Conservation (phyloP, 2,888 invertebrate genomes). For the Apotomis capreana region DNA sequence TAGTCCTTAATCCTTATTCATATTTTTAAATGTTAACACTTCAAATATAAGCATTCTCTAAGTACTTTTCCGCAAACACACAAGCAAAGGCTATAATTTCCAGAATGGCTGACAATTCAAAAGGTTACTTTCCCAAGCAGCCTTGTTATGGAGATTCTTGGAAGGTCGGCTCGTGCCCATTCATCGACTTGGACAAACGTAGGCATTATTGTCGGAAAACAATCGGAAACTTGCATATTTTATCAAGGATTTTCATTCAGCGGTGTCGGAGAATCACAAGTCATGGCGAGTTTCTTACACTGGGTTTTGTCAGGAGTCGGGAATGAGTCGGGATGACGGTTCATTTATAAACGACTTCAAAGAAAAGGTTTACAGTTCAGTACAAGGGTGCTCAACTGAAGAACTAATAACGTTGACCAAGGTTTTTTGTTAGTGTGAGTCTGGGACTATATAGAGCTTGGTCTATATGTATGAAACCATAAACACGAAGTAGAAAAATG, state of each 20-base stretch:
- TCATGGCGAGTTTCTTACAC: too few relatives aligned
- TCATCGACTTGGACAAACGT: slow-evolving; percentile 8
- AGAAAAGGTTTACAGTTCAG: too few relatives aligned
- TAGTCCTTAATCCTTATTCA: too few relatives aligned
- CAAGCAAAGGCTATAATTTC: background rate
- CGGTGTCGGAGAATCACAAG: background rate
- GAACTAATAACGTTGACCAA: too few relatives aligned
- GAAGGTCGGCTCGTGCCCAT: slow-evolving; percentile 24
- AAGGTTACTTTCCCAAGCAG: slow-evolving; percentile 21
- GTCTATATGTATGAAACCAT: too few relatives aligned
- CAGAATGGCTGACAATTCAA: slow-evolving; percentile 7
- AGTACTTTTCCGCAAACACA: background rate
- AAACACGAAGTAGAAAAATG: too few relatives aligned
- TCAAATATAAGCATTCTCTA: background rate
- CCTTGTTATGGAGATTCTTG: slow-evolving; percentile 32
- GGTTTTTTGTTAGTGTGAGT: too few relatives aligned
- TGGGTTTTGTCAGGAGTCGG: too few relatives aligned
- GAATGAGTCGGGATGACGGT: too few relatives aligned
- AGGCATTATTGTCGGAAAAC: background rate
- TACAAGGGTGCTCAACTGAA: too few relatives aligned
- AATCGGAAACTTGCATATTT: background rate
- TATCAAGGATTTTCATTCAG: background rate
- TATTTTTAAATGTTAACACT: background rate
- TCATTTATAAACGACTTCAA: too few relatives aligned
- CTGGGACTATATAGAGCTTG: too few relatives aligned